Base-by-base conservation (phyloP, 1,140 invertebrate species). In the Tyrophagus putrescentiae region DNA sequence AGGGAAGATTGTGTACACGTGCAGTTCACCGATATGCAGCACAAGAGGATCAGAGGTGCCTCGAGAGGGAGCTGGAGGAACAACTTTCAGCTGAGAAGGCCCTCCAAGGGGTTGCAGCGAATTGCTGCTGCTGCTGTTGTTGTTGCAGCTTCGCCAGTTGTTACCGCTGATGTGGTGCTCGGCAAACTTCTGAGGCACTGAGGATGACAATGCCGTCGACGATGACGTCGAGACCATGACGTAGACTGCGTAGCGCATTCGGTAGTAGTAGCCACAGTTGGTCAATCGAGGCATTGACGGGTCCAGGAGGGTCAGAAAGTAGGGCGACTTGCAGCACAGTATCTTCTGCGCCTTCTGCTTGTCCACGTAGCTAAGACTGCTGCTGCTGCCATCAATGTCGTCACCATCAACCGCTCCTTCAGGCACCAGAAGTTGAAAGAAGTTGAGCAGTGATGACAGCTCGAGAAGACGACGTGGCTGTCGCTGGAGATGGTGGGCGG, bases 241-340 rank as follows among this genome's bases (percentile, higher is more conserved):
- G 27, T 54, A 54, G 13, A 54, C 52, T 9, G 52, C 52, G 39
- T 54, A 54, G 21, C 52, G 52, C 52, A 54, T 54, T 11, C 52
- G 52, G 27, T 32, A 54, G 27, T 54, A 54, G 27, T 54, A 9
- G 2, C 52, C 52, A 54, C 52, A 54, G 27, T 54, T 54, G 25
- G 52, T 54, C 52, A 54, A 4, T 3, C 52, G 52, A 21, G 52
- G 52, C 52, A 54, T 54, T 3, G 52, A 27, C 27, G 25, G 52
- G 25, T 54, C 52, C 4, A 54, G 25, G n/a, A 54, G 27, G 3
- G 52, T 34, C 2, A 54, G 52, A 16, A 54, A 54, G 39, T 54
- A 54, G 21, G 32, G 13, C 13, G 18, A 7, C 45, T 18, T 7
- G 7, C 31, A 48, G 21, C 21, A 21, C 23, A 7, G 23, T 48